phyloP scores from a whole-genome alignment of 2,797 vertebrate species.

The Pelodytes ibericus region DNA sequence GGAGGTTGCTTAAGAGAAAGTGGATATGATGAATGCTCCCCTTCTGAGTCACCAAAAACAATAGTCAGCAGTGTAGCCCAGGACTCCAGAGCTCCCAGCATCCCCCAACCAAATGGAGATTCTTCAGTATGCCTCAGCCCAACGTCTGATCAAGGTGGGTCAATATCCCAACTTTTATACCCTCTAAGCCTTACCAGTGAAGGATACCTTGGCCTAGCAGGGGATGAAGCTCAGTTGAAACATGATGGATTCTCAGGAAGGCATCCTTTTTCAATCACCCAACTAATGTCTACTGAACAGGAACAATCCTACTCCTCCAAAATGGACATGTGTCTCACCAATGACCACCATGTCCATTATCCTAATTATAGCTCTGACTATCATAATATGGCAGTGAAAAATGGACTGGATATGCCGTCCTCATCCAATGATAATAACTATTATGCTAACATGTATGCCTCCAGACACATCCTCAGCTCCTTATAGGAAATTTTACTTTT shows the following conservation, averaged over 20 bases:
- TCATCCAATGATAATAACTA: conserved; percentile 22
- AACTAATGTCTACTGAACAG: conserved; percentile 50
- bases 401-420: conserved; percentile 24
- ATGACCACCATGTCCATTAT: conserved; percentile 31
- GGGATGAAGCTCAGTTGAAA: conserved; percentile 38
- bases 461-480: conserved; percentile 46
- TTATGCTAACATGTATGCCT: conserved; percentile 46
- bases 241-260: conserved; percentile 32
- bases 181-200: conserved; percentile 31
- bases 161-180: conserved; percentile 32
- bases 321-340: conserved; percentile 39
- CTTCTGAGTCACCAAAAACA: conserved; percentile 28
- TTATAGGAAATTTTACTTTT: conserved; percentile 12
- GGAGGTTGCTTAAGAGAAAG: not conserved
- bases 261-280: conserved; percentile 53
- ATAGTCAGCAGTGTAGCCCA: not conserved
- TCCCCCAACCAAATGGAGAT: not conserved
- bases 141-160: conserved; percentile 19
- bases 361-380: conserved; percentile 38
- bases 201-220: conserved; percentile 24
- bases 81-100: conserved; percentile 8
- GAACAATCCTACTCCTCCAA: conserved; percentile 31
- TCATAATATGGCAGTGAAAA: conserved; percentile 18
- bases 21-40: conserved; percentile 34
- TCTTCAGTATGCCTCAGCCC: conserved; percentile 9